Percentiles rank a stretch among this genome's conserved stretches.
These are phyloP conservation scores for Melinopterus prodromus DNA, from an alignment of 2,888 invertebrate genomes.

Conservation along the genomic window DNA sequence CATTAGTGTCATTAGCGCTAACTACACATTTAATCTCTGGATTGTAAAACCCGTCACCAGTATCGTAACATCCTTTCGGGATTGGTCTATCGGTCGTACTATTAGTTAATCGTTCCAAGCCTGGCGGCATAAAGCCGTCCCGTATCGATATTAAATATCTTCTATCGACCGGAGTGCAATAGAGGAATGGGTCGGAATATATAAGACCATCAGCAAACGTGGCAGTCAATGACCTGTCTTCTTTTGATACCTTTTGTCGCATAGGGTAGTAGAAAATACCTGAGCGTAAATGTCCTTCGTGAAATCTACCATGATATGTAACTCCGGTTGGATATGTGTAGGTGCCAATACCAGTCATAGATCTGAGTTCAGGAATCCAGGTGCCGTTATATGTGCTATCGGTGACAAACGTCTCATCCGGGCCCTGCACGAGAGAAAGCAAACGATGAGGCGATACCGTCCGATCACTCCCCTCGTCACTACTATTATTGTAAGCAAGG, in stretches of 20 bases:
- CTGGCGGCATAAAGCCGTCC: slow-evolving; percentile 71
- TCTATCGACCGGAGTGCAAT: slow-evolving; percentile 31
- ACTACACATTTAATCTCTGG: slow-evolving; percentile 61
- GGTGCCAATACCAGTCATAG: slow-evolving; percentile 68
- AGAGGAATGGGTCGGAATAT: slow-evolving; percentile 29
- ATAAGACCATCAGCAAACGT: slow-evolving; percentile 31
- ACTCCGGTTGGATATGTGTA: slow-evolving; percentile 68
- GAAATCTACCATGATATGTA: slow-evolving; percentile 70
- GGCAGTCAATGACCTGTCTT: slow-evolving; percentile 55
- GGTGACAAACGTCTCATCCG: neutral
- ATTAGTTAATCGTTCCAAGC: slow-evolving; percentile 69
- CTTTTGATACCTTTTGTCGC: slow-evolving; percentile 70
- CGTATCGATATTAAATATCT: slow-evolving; percentile 63
- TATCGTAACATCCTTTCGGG: slow-evolving; percentile 73
- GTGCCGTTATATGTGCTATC: slow-evolving; percentile 68
- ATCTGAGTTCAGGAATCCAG: slow-evolving; percentile 64
- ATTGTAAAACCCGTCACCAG: slow-evolving; percentile 77
- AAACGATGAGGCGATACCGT: neutral
- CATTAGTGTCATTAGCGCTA: slow-evolving; percentile 56
- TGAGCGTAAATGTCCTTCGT: slow-evolving; percentile 72
- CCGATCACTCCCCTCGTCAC: neutral
- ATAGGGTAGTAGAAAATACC: slow-evolving; percentile 70
- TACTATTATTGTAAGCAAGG: neutral
- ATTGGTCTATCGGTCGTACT: slow-evolving; percentile 66
- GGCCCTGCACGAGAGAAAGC: neutral